Conservation (phyloP, 1,140 invertebrate genomes). For the Drosophila pseudoananassae region DNA sequence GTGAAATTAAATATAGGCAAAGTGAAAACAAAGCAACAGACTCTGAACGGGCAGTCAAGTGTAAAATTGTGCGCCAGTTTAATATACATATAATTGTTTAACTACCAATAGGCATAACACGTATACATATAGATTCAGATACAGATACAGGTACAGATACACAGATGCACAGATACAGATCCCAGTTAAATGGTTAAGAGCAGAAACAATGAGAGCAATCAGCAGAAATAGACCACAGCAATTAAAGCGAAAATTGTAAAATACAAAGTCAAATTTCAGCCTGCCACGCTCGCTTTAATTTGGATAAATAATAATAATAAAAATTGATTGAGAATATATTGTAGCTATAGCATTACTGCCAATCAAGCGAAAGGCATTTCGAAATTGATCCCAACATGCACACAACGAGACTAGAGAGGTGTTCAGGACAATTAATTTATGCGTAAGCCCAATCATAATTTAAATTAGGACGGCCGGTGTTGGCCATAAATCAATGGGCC, state of each 20-base stretch:
- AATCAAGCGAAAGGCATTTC: constrained; percentile 36
- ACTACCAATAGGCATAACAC: constrained; percentile 53
- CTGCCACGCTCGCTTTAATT: constrained; percentile 49
- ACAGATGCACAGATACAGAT: constrained; percentile 41
- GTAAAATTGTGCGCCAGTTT: constrained; percentile 78
- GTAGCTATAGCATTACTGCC: constrained; percentile 7
- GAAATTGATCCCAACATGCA: constrained; percentile 28
- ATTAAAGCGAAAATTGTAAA: constrained; percentile 45
- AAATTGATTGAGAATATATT: constrained; percentile 30
- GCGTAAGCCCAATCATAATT: constrained; percentile 46
- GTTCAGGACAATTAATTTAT: constrained; percentile 41
- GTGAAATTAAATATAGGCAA: constrained; percentile 82
- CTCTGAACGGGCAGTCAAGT: constrained; percentile 68
- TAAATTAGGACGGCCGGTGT: constrained; percentile 24
- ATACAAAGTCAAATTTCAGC: constrained; percentile 45
- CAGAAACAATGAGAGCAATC: constrained; percentile 42
- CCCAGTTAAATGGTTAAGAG: constrained; percentile 33
- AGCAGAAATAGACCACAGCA: constrained; percentile 37
- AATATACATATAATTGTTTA: constrained; percentile 68
- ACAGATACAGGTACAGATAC: constrained; percentile 32
- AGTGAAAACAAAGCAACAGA: constrained; percentile 56
- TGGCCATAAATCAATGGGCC: constrained; percentile 43
- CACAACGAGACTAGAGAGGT: constrained; percentile 6
- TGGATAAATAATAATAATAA: constrained; percentile 20
- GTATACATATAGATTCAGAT: constrained; percentile 23